phyloP scores from a whole-genome alignment of 2,888 invertebrate genomes.

The Fissipunctia ypsillon region DNA sequence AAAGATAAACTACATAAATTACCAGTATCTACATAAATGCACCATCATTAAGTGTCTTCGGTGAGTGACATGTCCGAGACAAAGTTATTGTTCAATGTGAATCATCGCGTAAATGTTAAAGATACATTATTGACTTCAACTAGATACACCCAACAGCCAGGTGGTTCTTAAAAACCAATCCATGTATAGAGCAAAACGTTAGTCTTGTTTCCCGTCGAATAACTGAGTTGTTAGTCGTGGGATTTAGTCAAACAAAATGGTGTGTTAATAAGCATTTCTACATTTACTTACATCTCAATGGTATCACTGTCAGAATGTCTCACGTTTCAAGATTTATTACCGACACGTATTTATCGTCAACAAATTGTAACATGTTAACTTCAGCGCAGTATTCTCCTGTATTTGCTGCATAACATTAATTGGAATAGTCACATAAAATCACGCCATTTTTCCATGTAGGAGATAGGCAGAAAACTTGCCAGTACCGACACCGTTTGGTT shows the following conservation, averaged over 20 bases:
- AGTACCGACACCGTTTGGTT: not conserved
- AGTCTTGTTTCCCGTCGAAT: not conserved
- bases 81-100: not conserved
- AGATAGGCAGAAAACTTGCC: not conserved
- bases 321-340: conserved; percentile 14
- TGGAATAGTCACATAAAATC: not conserved
- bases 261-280: not conserved
- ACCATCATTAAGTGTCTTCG: not conserved
- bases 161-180: not conserved
- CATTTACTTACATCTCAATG: not conserved
- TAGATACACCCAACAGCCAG: not conserved
- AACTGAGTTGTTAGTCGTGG: not conserved
- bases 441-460: not conserved
- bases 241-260: not conserved
- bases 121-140: not conserved
- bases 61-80: not conserved
- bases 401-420: not conserved
- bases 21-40: not conserved
- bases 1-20: no score
- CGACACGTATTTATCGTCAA: conserved; percentile 1
- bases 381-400: not conserved
- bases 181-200: not conserved
- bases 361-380: not conserved
- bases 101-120: not conserved
- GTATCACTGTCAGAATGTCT: not conserved